Evolutionary conservation across 2,113 vertebrate genomes (phyloP).

Genomic region (Odontophorus gujanensis): DNA sequence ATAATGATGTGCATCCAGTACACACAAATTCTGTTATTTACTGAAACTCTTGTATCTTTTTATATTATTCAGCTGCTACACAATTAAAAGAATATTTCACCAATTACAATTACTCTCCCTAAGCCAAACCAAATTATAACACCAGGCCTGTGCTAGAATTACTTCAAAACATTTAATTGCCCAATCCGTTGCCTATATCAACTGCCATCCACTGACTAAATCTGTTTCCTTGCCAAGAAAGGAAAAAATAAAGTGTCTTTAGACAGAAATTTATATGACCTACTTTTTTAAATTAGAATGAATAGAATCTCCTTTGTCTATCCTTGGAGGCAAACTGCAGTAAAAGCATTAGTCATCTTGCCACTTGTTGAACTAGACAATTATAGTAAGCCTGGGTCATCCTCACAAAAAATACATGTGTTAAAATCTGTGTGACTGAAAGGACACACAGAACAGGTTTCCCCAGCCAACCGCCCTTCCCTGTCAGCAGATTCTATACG

Average conservation of each 20-base stretch:
- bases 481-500: background rate
- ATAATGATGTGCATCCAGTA: background rate
- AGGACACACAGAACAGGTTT: background rate
- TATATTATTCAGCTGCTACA: background rate
- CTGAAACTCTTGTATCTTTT: background rate
- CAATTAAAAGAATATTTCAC: background rate
- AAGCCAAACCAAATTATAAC: background rate
- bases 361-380: conserved; percentile 22
- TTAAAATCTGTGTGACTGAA: background rate
- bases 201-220: background rate
- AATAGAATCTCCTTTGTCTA: conserved; percentile 45
- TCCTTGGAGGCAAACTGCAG: conserved; percentile 10
- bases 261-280: conserved; percentile 7
- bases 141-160: background rate
- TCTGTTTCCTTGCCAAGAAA: background rate
- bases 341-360: conserved; percentile 37
- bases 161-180: conserved; percentile 24
- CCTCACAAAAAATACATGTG: background rate
- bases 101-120: background rate
- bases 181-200: too few relatives aligned
- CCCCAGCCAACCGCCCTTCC: background rate
- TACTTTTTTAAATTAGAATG: background rate
- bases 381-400: conserved; percentile 12
- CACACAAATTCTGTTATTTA: background rate
- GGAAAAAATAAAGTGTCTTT: background rate